These are phyloP conservation scores for Pipra filicauda DNA, from an alignment of 2,113 vertebrate genomes.

Conservation along the genomic window DNA sequence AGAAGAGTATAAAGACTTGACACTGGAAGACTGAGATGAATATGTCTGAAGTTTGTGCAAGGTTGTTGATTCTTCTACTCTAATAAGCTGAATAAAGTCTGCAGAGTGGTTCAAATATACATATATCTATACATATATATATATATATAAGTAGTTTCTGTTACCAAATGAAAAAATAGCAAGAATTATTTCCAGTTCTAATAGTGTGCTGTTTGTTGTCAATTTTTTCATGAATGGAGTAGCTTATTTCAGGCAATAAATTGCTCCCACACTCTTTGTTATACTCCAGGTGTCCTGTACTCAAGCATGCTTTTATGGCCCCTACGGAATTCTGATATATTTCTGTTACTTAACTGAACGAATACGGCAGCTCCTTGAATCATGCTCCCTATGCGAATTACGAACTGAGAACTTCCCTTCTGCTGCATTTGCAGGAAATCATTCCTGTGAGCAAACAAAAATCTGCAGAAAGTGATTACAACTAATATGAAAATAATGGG, in stretches of 20 bases:
- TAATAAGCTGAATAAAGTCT: background rate
- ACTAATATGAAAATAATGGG: background rate
- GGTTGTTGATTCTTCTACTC: background rate
- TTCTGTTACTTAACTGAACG: background rate
- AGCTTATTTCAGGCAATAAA: background rate
- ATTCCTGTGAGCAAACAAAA: background rate
- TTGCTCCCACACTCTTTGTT: background rate
- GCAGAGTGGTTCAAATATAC: background rate
- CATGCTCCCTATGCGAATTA: background rate
- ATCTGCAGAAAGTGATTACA: background rate
- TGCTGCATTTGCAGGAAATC: background rate
- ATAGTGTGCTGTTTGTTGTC: background rate
- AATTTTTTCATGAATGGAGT: background rate
- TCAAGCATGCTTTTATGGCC: background rate
- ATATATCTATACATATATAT: too few species aligned
- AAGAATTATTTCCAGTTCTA: background rate
- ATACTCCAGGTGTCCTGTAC: background rate
- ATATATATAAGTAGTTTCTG: background rate
- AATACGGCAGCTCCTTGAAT: background rate
- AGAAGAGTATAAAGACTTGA: background rate
- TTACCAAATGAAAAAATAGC: background rate
- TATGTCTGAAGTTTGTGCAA: background rate
- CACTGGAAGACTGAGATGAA: background rate
- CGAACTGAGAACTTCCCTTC: background rate
- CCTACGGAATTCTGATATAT: background rate